Conservation (phyloP, 2,888 invertebrate species). For the Eudemis profundana region DNA sequence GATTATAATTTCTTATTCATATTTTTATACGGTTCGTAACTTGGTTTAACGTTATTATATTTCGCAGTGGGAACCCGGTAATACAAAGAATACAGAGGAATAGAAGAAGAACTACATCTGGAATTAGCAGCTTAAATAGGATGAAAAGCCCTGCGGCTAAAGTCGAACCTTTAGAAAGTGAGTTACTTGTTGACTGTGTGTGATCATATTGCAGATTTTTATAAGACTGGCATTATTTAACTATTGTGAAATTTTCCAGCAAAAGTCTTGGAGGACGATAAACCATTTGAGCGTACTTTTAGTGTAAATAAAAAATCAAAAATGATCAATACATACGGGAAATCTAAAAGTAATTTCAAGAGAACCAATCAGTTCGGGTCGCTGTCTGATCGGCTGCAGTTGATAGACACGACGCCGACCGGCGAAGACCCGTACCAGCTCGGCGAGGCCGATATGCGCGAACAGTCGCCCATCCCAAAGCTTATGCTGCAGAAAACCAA, state of each 20-base stretch:
- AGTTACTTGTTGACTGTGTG: constrained; percentile 41
- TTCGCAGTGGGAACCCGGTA: constrained; percentile 67
- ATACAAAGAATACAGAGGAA: constrained; percentile 72
- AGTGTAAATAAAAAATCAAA: constrained; percentile 72
- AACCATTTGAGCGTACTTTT: constrained; percentile 57
- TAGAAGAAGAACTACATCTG: constrained; percentile 62
- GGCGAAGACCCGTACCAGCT: constrained; percentile 79
- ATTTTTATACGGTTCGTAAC: too few relatives aligned
- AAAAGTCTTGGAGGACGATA: constrained; percentile 62
- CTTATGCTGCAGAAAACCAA: constrained; percentile 76
- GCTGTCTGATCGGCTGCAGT: constrained; percentile 70
- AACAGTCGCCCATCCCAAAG: constrained; percentile 80
- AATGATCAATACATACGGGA: constrained; percentile 73
- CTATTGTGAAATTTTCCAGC: constrained; percentile 54
- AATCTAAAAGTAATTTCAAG: constrained; percentile 59
- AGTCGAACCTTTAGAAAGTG: constrained; percentile 59
- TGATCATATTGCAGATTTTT: too few relatives aligned
- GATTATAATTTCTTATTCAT: too few relatives aligned
- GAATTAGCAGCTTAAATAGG: constrained; percentile 69
- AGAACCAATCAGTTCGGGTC: constrained; percentile 67
- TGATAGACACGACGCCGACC: constrained; percentile 78
- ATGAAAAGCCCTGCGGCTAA: constrained; percentile 63
- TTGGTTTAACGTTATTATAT: constrained; percentile 14
- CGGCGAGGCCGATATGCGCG: constrained; percentile 78
- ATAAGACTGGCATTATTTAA: neutral